These are phyloP conservation scores for Hippolais icterina DNA, from an alignment of 2,113 vertebrate genomes.

Conservation along the genomic window DNA sequence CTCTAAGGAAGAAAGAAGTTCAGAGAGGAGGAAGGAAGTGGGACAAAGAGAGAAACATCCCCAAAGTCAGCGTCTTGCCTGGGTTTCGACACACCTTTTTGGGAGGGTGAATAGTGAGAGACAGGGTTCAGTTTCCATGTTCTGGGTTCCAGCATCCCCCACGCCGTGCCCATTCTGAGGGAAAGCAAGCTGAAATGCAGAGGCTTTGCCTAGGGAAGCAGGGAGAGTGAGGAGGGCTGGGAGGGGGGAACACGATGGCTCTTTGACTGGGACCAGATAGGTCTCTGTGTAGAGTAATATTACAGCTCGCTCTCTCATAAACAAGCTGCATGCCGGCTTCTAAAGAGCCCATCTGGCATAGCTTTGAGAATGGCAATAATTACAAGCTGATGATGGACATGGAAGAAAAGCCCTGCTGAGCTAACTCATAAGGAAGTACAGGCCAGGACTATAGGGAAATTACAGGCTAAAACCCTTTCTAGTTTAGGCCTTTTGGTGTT, in stretches of 20 bases:
- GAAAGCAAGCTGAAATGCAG: background rate
- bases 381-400: slow-evolving; percentile 87
- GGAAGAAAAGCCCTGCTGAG: slow-evolving; percentile 79
- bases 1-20: background rate
- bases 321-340: slow-evolving; percentile 80
- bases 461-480: slow-evolving; percentile 83
- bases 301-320: slow-evolving; percentile 76
- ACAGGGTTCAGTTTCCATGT: background rate
- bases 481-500: slow-evolving; percentile 82
- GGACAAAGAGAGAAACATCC: background rate
- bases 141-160: background rate
- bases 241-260: slow-evolving; percentile 26
- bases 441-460: slow-evolving; percentile 81
- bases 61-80: background rate
- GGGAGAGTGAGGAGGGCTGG: background rate
- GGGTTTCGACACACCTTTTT: background rate
- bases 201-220: background rate
- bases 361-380: slow-evolving; percentile 86
- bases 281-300: slow-evolving; percentile 77
- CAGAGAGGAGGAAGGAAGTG: background rate
- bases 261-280: slow-evolving; percentile 77
- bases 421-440: slow-evolving; percentile 82
- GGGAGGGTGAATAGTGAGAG: background rate
- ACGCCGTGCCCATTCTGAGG: background rate
- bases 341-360: slow-evolving; percentile 83